These are phyloP conservation scores for Aramus guarauna DNA, from an alignment of 2,113 vertebrate genomes.

Conservation along the genomic window DNA sequence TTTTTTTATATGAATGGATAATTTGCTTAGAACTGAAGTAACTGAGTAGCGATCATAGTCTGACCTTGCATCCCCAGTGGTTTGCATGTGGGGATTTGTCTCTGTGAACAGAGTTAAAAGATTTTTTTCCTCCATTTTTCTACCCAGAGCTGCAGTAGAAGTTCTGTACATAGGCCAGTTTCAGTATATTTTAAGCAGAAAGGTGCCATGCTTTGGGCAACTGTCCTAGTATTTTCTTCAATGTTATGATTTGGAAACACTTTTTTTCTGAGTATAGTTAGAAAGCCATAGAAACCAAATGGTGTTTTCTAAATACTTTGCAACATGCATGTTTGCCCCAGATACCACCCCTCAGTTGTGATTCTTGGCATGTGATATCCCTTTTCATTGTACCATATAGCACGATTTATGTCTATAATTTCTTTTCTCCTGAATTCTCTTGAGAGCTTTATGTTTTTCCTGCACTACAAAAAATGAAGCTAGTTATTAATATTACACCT, in stretches of 20 bases:
- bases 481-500: background rate
- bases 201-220: background rate
- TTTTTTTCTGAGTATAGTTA: background rate
- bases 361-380: background rate
- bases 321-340: background rate
- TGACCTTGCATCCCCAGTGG: rapidly evolving
- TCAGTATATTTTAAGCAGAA: background rate
- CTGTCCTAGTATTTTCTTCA: background rate
- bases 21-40: background rate
- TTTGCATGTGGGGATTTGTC: background rate
- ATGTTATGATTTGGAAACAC: background rate
- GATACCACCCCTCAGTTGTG: background rate
- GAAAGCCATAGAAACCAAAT: background rate
- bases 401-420: background rate
- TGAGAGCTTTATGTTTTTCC: background rate
- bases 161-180: background rate
- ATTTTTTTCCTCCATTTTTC: background rate
- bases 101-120: background rate
- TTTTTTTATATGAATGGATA: background rate
- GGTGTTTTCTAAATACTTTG: background rate
- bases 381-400: background rate
- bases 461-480: background rate
- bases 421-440: background rate
- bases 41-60: background rate
- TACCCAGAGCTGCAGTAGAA: background rate